phyloP scores from a whole-genome alignment of 37 sponge, comb jelly and placozoan species.

The Lycopodina hypogea region DNA sequence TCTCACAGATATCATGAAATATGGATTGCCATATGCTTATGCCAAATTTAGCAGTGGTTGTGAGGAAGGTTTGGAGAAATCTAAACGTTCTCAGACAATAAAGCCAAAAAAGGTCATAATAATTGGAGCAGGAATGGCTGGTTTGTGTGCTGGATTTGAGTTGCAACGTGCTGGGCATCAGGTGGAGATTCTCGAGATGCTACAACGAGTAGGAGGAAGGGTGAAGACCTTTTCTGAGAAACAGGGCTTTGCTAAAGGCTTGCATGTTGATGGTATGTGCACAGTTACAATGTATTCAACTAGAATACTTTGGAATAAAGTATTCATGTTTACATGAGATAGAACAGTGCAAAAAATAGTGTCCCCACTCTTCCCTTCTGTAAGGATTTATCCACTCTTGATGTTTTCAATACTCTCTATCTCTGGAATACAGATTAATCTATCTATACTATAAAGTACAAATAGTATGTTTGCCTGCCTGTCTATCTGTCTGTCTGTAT shows the following conservation, averaged over 20 bases:
- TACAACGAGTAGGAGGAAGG: slow-evolving; percentile 53
- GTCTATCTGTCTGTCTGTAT: too few relatives aligned
- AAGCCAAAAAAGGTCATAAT: slow-evolving; percentile 47
- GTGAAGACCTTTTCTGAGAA: slow-evolving; percentile 34
- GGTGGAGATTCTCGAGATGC: slow-evolving; percentile 54
- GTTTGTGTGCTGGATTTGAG: slow-evolving; percentile 62
- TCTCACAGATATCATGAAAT: slow-evolving; percentile 18
- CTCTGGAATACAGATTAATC: too few relatives aligned
- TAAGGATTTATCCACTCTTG: too few relatives aligned
- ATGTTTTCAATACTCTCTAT: too few relatives aligned
- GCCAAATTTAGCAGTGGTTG: slow-evolving; percentile 8
- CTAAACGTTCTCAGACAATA: slow-evolving; percentile 10
- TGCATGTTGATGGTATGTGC: slow-evolving; percentile 49
- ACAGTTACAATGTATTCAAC: too few relatives aligned
- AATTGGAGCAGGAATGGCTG: slow-evolving; percentile 58
- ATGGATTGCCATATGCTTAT: slow-evolving; percentile 47
- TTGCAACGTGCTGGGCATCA: slow-evolving; percentile 53
- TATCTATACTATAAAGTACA: too few relatives aligned
- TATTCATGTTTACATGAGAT: too few relatives aligned
- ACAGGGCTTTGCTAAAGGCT: slow-evolving; percentile 36
- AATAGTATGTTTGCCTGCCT: too few relatives aligned
- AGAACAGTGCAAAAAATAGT: too few relatives aligned
- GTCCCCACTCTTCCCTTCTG: too few relatives aligned
- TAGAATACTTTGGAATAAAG: too few relatives aligned
- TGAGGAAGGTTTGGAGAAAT: not conserved